Evolutionary conservation across 2,113 vertebrate species (phyloP).

Genomic region (Datnioides undecimradiatus): DNA sequence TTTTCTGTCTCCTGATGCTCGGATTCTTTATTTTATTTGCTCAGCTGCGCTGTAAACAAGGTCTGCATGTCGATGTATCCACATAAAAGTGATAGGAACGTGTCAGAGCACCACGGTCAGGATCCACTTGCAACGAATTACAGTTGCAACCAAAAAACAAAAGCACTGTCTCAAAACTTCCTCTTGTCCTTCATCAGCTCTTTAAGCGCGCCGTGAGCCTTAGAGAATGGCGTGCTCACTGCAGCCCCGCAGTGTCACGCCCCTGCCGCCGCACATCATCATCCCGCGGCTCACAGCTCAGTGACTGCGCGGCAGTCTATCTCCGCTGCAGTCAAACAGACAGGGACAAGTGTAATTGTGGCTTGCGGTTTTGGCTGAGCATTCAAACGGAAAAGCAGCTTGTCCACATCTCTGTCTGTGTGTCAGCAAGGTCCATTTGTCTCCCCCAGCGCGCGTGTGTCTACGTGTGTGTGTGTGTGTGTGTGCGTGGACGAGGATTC

Average conservation of each 20-base stretch:
- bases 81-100: too few species aligned
- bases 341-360: slow-evolving; percentile 82
- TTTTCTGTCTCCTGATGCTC: too few species aligned
- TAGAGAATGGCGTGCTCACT: slow-evolving; percentile 9
- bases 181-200: not conserved
- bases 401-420: slow-evolving; percentile 75
- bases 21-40: too few species aligned
- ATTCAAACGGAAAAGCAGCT: slow-evolving; percentile 79
- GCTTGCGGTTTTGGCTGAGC: slow-evolving; percentile 78
- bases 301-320: slow-evolving; percentile 35
- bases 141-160: too few species aligned
- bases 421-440: slow-evolving; percentile 76
- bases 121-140: too few species aligned
- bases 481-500: slow-evolving; percentile 25
- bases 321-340: slow-evolving; percentile 70
- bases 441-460: slow-evolving; percentile 44
- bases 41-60: too few species aligned
- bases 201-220: slow-evolving; percentile 3
- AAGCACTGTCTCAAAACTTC: not conserved
- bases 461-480: slow-evolving; percentile 19
- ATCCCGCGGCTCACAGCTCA: slow-evolving; percentile 16
- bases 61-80: too few species aligned
- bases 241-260: slow-evolving; percentile 3
- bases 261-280: slow-evolving; percentile 40
- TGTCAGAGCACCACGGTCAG: too few species aligned